Conservation (phyloP, 2,113 vertebrate species). For the Plotosus lineatus region DNA sequence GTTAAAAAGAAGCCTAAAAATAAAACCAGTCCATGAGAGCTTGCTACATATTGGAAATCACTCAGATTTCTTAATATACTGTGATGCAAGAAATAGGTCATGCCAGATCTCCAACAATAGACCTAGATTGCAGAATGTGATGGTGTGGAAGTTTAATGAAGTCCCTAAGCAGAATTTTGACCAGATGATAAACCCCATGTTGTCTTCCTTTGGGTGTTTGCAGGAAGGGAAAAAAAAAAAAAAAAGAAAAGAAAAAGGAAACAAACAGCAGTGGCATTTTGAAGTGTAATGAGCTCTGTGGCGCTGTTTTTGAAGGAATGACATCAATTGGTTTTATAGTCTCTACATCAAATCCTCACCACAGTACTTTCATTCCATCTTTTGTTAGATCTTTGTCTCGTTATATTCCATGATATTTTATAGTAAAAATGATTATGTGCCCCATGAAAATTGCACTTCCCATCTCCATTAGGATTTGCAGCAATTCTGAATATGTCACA, state of each 20-base stretch:
- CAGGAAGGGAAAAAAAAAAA: slow-evolving; percentile 21
- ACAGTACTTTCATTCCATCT: slow-evolving; percentile 28
- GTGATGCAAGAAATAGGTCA: background rate
- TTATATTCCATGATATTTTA: slow-evolving; percentile 10
- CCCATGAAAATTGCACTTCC: slow-evolving; percentile 46
- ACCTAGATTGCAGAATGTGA: background rate
- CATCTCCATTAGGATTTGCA: slow-evolving; percentile 37
- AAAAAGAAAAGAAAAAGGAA: background rate
- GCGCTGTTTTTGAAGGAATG: slow-evolving; percentile 47
- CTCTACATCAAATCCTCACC: slow-evolving; percentile 54
- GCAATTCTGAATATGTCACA: slow-evolving; percentile 42
- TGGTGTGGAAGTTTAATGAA: slow-evolving; percentile 12
- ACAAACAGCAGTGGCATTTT: slow-evolving; percentile 56
- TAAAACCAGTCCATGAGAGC: background rate
- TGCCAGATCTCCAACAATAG: background rate
- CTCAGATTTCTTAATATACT: background rate
- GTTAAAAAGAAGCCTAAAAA: background rate
- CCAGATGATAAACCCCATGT: slow-evolving; percentile 46
- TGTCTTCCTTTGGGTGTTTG: slow-evolving; percentile 49
- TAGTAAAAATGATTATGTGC: slow-evolving; percentile 44
- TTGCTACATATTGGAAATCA: background rate
- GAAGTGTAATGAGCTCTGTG: slow-evolving; percentile 66
- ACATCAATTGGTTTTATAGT: slow-evolving; percentile 52
- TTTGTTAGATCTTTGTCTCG: slow-evolving; percentile 33
- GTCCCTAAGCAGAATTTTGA: slow-evolving; percentile 25